These are phyloP conservation scores for Drosophila phalerata DNA, from an alignment of 2,888 invertebrate genomes.

Conservation along the genomic window DNA sequence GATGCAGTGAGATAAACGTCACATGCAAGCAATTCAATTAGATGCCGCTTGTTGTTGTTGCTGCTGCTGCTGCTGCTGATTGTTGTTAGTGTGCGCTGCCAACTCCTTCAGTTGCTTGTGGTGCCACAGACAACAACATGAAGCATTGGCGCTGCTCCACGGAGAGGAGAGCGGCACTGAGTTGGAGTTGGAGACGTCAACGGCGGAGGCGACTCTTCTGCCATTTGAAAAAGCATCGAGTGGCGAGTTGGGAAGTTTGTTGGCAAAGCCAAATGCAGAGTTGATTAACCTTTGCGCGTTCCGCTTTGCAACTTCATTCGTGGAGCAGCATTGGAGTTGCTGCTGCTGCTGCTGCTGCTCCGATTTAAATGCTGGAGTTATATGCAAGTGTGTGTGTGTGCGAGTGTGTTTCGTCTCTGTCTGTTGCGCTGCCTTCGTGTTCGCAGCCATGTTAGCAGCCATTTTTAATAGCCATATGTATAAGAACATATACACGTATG, in stretches of 20 bases:
- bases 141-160: constrained; percentile 54
- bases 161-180: constrained; percentile 17
- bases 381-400: constrained; percentile 14
- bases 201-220: constrained; percentile 59
- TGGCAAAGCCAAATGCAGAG: constrained; percentile 73
- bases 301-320: constrained; percentile 81
- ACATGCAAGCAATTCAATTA: constrained; percentile 77
- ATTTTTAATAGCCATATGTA: constrained; percentile 77
- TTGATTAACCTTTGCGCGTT: constrained; percentile 84
- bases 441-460: constrained; percentile 80
- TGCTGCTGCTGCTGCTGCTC: constrained; percentile 74
- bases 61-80: constrained; percentile 14
- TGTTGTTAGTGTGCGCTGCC: constrained; percentile 35
- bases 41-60: constrained; percentile 61
- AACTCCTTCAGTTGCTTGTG: constrained; percentile 52
- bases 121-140: constrained; percentile 78
- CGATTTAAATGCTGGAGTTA: constrained; percentile 75
- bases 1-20: constrained; percentile 48
- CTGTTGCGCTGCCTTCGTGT: constrained; percentile 66
- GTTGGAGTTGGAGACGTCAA: constrained; percentile 16
- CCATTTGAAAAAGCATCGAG: constrained; percentile 58
- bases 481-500: constrained; percentile 11
- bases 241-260: constrained; percentile 51
- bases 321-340: constrained; percentile 69
- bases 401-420: constrained; percentile 58